A percentile compares a stretch with the other conserved stretches of the same genome.
Conservation (phyloP, 2,113 vertebrate species). For the Gymnocephalus cernua region DNA sequence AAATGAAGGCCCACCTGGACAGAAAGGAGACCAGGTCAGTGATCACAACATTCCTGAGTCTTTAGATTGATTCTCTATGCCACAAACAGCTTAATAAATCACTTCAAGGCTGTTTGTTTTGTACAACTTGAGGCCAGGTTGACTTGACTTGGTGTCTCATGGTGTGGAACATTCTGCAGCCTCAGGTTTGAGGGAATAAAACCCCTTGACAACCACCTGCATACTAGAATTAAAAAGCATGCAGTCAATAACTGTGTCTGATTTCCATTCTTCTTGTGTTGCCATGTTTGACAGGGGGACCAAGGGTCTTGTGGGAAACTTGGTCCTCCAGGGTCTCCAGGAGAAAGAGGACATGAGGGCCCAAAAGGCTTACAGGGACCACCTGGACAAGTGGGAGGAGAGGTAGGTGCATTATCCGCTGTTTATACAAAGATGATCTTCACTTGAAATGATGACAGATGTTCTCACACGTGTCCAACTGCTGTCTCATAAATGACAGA, state of each 20-base stretch:
- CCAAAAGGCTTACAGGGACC: constrained; percentile 77
- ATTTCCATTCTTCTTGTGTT: neutral
- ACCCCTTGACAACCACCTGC: neutral
- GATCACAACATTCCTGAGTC: neutral
- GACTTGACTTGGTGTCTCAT: neutral
- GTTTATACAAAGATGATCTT: neutral
- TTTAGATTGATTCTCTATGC: neutral
- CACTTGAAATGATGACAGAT: neutral
- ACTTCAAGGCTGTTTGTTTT: neutral
- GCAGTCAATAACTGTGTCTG: neutral
- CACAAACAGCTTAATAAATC: neutral
- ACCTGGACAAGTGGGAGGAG: constrained; percentile 81
- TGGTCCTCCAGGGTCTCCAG: constrained; percentile 78
- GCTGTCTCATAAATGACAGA: constrained; percentile 22
- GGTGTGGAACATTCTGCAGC: neutral
- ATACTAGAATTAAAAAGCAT: neutral
- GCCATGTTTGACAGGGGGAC: constrained; percentile 83
- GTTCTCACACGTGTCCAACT: constrained; percentile 8
- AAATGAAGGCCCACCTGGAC: constrained; percentile 81
- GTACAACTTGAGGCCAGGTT: neutral
- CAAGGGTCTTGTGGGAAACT: constrained; percentile 79
- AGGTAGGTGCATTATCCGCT: constrained; percentile 77
- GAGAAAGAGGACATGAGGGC: constrained; percentile 84
- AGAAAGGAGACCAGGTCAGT: constrained; percentile 89
- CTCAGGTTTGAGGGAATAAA: neutral